Evolutionary conservation across 2,113 vertebrate species (phyloP).

Genomic region (Haemorhous mexicanus): DNA sequence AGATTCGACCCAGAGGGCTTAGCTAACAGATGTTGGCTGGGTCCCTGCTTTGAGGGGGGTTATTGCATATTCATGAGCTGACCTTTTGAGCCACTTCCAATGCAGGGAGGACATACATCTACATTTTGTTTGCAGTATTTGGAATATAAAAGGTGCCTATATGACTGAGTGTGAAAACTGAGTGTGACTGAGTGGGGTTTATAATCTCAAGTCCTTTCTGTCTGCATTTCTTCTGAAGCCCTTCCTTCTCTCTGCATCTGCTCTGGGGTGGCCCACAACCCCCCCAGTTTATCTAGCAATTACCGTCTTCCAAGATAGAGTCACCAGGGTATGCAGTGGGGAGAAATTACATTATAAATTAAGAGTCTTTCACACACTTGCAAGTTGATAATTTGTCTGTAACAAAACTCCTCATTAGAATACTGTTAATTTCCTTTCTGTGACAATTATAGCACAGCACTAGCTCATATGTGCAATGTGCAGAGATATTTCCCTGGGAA

Average conservation of each 20-base stretch:
- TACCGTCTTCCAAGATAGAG: constrained; percentile 64
- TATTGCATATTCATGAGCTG: constrained; percentile 46
- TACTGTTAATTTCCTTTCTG: constrained; percentile 70
- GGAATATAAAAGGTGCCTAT: neutral
- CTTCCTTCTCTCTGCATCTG: constrained; percentile 30
- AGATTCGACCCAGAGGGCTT: neutral
- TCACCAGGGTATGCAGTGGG: constrained; percentile 49
- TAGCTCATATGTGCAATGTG: constrained; percentile 45
- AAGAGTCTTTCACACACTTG: constrained; percentile 62
- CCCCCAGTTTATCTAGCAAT: constrained; percentile 53
- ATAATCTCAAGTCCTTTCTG: neutral
- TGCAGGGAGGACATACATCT: neutral
- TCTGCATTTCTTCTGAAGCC: neutral
- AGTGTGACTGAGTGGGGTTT: neutral
- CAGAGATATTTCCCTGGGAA: constrained; percentile 17
- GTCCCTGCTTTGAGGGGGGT: neutral
- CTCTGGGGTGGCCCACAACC: constrained; percentile 37
- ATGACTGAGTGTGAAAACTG: neutral
- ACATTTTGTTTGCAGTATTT: neutral
- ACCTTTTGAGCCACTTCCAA: constrained; percentile 19
- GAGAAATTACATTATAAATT: constrained; percentile 68
- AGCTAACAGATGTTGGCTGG: constrained; percentile 23
- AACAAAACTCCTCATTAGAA: constrained; percentile 74
- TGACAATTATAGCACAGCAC: constrained; percentile 42
- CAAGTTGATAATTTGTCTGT: constrained; percentile 67